A percentile compares a stretch with the other conserved stretches of the same genome.
Evolutionary conservation across 1,140 invertebrate genomes (phyloP).

Genomic region (Zaprionus tsacasi): DNA sequence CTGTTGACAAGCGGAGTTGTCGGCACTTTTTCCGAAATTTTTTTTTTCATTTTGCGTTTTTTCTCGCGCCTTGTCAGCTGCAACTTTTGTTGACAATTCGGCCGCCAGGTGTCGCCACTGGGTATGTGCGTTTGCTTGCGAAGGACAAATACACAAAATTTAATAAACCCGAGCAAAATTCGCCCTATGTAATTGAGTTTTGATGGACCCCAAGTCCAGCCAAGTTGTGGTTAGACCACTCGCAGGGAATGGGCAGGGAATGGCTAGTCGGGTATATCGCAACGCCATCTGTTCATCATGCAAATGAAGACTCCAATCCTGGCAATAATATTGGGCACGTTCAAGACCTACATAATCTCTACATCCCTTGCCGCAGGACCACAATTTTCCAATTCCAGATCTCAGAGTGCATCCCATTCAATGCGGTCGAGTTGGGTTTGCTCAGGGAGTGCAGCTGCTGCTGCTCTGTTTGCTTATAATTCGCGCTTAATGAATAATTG

Average conservation of each 20-base stretch:
- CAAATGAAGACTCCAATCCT: constrained; percentile 45
- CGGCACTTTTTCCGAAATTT: constrained; percentile 4
- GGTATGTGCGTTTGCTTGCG: constrained; percentile 2
- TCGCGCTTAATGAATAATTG: constrained; percentile 13
- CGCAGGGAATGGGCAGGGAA: background rate
- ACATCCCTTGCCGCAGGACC: background rate
- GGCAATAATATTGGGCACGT: constrained; percentile 19
- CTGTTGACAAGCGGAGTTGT: background rate
- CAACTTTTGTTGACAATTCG: constrained; percentile 69
- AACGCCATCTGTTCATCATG: constrained; percentile 55
- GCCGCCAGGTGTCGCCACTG: constrained; percentile 52
- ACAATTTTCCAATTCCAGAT: background rate
- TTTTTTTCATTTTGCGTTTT: constrained; percentile 30
- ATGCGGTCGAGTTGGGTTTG: background rate
- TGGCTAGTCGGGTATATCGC: background rate
- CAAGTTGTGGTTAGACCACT: background rate
- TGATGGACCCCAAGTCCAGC: constrained; percentile 51
- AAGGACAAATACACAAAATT: constrained; percentile 60
- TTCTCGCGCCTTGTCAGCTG: constrained; percentile 57
- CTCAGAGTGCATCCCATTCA: background rate
- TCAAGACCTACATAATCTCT: constrained; percentile 1
- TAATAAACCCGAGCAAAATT: constrained; percentile 52
- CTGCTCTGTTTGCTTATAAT: constrained; percentile 3
- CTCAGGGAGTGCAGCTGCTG: background rate
- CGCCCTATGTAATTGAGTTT: constrained; percentile 59